Evolutionary conservation across 2,113 vertebrate genomes (phyloP), one percentile per base, ranked within the genome.

Genomic region (Mus musculus): DNA sequence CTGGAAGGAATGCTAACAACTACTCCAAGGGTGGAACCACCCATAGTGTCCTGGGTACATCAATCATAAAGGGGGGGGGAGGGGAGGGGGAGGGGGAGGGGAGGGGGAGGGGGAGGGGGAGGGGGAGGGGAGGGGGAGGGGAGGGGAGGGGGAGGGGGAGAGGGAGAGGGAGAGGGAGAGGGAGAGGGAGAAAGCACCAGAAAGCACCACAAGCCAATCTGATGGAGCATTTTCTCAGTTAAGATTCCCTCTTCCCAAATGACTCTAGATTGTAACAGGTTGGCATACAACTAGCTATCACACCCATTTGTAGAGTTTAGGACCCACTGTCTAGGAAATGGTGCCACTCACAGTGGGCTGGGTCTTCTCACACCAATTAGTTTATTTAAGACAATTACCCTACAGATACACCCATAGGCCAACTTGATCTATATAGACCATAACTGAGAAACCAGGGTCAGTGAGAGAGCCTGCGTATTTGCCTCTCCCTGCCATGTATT

Each of bases 41-140:
- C 20, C 24, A 61, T 0, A 7, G 11, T 26, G 20, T 61, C 56
- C 54, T 61, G 54, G 52, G 5, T 24, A 59, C 33, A 82, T 82
- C 14, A 46, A 30, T 61, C n/a, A 84, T 24, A 10, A 42, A 39
- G 5, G 14, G 6, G 1, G 36, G 13, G 12, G 5, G 36, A 1
- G 6, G 5, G 36, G 13, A 14, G 1, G 14, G 13, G 16, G 3
- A 69, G 28, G 12, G 26, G 30, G 28, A 12, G 11, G 10, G 3
- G 26, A 30, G 19, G 22, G 22, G 22, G 61, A 61, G 22, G 19
- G 22, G 26, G 14, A 16, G 6, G 36, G 13, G 16, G 14, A 71
- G 14, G 2, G 10, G 3, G 26, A 30, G 22, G 22, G 22, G 61
- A 61, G 22, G 19, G 22, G 26, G 14, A 16, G 2, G 10, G 3